Evolutionary conservation across 2,113 vertebrate genomes (phyloP).

Genomic region (Dryoscopus gambensis): DNA sequence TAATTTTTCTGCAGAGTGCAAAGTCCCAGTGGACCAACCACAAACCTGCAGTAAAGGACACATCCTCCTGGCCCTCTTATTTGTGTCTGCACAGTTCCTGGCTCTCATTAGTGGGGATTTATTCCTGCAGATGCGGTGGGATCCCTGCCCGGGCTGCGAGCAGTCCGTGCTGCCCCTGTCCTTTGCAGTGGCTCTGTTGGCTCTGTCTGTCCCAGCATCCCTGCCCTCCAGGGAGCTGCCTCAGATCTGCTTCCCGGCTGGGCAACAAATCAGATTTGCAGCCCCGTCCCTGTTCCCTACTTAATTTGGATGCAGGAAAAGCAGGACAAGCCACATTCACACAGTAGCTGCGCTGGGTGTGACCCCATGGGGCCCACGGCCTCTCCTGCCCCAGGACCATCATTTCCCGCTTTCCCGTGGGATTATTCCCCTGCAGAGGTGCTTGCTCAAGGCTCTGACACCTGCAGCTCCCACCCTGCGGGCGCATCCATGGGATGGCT

Average conservation of each 20-base stretch:
- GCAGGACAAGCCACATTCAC: accelerated
- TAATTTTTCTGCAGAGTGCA: background rate
- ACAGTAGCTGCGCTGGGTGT: accelerated
- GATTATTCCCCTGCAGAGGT: background rate
- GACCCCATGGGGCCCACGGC: accelerated
- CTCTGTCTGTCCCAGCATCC: background rate
- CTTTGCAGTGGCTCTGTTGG: accelerated
- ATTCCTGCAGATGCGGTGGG: background rate
- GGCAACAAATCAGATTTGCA: background rate
- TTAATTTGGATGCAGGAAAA: background rate
- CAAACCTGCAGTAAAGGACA: background rate
- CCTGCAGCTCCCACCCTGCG: background rate
- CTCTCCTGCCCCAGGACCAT: accelerated
- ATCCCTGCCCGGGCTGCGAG: background rate
- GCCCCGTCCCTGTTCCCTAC: accelerated
- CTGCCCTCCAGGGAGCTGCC: background rate
- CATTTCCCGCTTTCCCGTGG: background rate
- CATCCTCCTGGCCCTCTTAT: background rate
- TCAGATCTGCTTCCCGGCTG: background rate
- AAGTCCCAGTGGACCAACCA: background rate
- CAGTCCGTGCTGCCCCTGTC: background rate
- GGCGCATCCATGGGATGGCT: accelerated
- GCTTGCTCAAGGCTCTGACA: background rate
- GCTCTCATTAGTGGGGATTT: background rate
- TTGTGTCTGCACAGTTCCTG: background rate